These are phyloP conservation scores for Turdus rufiventris DNA, from an alignment of 2,113 vertebrate species.

Conservation along the genomic window DNA sequence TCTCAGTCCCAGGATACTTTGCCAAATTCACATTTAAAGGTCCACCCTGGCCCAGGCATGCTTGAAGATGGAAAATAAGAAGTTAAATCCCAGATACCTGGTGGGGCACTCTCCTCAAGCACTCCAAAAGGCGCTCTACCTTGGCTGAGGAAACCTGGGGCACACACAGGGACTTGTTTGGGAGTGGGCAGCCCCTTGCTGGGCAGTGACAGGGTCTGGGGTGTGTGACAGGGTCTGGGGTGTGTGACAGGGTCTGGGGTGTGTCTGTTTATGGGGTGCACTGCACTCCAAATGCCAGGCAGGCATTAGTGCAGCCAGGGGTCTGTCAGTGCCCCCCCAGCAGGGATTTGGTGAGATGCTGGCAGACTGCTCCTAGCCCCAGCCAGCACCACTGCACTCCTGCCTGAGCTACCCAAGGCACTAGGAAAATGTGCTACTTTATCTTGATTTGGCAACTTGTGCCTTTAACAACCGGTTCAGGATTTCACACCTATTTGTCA, in stretches of 20 bases:
- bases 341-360: rapidly evolving
- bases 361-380: neutral
- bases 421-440: neutral
- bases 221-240: neutral
- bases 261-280: rapidly evolving
- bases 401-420: neutral
- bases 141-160: neutral
- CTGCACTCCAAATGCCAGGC: neutral
- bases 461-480: neutral
- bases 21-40: neutral
- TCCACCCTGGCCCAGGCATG: neutral
- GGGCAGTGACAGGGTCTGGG: neutral
- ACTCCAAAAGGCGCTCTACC: neutral
- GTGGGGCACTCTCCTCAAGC: neutral
- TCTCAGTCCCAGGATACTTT: neutral
- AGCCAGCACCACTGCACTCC: neutral
- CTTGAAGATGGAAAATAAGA: neutral
- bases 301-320: neutral
- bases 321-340: neutral
- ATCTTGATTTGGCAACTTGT: neutral
- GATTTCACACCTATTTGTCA: neutral
- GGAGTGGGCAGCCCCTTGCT: neutral
- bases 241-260: too few relatives aligned
- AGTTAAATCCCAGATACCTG: neutral
- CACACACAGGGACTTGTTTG: neutral